phyloP scores from a whole-genome alignment of 2,113 vertebrate species.

The Oriolus oriolus region DNA sequence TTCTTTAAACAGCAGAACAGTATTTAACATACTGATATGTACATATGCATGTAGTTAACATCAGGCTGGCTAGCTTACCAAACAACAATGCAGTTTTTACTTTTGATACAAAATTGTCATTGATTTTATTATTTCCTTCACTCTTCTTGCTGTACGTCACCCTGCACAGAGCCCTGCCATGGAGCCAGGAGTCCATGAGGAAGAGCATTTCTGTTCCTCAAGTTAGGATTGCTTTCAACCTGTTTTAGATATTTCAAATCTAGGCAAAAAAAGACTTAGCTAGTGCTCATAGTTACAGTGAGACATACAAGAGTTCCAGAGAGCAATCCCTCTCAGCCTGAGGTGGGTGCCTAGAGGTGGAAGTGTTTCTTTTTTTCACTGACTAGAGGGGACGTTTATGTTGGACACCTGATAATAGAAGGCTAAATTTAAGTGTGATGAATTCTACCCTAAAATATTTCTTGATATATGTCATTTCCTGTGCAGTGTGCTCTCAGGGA shows the following conservation, averaged over 20 bases:
- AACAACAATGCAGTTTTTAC: not conserved
- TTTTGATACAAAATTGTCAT: not conserved
- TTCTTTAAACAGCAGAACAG: not conserved
- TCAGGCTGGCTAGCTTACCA: not conserved
- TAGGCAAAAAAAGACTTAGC: not conserved
- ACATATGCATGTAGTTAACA: not conserved
- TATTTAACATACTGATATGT: not conserved
- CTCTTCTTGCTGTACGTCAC: not conserved
- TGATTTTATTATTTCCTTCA: not conserved
- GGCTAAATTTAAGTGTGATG: not conserved
- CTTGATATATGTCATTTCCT: not conserved
- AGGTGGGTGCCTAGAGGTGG: not conserved
- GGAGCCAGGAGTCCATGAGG: not conserved
- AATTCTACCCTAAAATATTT: not conserved
- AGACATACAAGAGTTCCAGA: not conserved
- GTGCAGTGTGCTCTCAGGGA: not conserved
- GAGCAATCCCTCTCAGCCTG: not conserved
- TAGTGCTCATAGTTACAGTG: not conserved
- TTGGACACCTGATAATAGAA: not conserved
- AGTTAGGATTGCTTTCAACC: not conserved
- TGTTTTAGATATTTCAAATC: not conserved
- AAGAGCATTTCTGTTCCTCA: not conserved
- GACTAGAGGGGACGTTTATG: not conserved
- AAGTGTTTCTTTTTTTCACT: not conserved
- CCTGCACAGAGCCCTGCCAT: not conserved